Percentiles rank a stretch among this genome's conserved stretches.
Evolutionary conservation across 2,797 vertebrate species (phyloP).

Genomic region (Lutjanus campechanus): DNA sequence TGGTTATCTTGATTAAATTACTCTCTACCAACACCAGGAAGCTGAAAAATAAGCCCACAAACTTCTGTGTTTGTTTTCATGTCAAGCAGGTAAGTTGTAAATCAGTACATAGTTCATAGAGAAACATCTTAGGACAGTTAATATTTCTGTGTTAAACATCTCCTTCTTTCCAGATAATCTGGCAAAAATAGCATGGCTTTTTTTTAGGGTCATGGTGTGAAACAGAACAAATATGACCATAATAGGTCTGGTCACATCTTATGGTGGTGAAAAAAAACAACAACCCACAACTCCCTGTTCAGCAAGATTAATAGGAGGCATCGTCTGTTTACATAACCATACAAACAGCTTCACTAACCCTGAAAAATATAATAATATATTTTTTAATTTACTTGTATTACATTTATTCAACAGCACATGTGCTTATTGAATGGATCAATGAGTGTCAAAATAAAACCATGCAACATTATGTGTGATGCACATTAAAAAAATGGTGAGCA

Average conservation of each 20-base stretch:
- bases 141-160: neutral
- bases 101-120: neutral
- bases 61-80: conserved; percentile 29
- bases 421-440: neutral
- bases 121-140: conserved; percentile 4
- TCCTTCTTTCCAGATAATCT: neutral
- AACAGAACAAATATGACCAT: neutral
- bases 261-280: neutral
- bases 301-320: neutral
- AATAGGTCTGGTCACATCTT: neutral
- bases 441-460: neutral
- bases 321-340: neutral
- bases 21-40: conserved; percentile 25
- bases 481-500: neutral
- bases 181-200: neutral
- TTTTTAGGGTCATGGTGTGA: too few relatives aligned
- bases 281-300: neutral
- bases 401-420: neutral
- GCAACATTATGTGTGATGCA: neutral
- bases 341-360: conserved; percentile 6
- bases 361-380: neutral
- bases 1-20: conserved; percentile 66
- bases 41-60: conserved; percentile 20
- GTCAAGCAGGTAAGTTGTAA: conserved; percentile 19
- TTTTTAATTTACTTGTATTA: neutral